Base-by-base conservation (phyloP, 64 coral and sea anemone genomes). In the Montipora foliosa region DNA sequence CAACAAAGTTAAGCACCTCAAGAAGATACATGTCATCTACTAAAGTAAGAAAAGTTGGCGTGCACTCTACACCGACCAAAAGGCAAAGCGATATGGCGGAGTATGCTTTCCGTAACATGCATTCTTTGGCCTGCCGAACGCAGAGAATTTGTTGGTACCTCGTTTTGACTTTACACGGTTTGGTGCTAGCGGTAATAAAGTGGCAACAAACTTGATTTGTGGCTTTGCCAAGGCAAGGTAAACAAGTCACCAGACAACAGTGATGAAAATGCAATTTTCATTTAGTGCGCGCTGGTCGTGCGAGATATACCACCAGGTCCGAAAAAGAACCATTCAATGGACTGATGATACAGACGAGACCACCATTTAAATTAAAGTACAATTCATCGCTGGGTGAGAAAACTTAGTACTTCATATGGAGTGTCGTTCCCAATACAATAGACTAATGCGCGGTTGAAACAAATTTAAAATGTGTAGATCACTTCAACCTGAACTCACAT, bases 201-300 rank as follows among this genome's bases (percentile, higher is more conserved):
- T 95, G 93, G 88, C 88, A 86, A 66, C 88, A 90, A 57, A 90
- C 93, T 77, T 95, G 88, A 95, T 86, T 79, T 90, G 69, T 90
- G 47, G 71, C 71, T 57, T 79, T 90, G 79, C 73, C 25, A 87
- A 84, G 83, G 89, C 87, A 95, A 85, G 84, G 89, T 90, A 78
- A 90, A 77, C 88, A 72, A 82, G 45, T 90, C 58, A 69, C 89
- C 20, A 90, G 37, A 37, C 37, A 64, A 84, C 80, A 57, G 89
- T 53, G 77, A 83, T 67, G 76, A 69, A 48, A 94, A 60, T 37
- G 78, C 87, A 4, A 80, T 64, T 64, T 94, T 76, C 82, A 89
- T 72, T 75, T 51, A 66, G 14, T 71, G 76, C 59, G 58, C 44
- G 71, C 69, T 79, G 66, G 8, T 4, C 17, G 68, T 24, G 71